Evolutionary conservation across 1,140 invertebrate genomes (phyloP), one percentile per base, ranked within the genome.

Genomic region (Polyergus mexicanus): DNA sequence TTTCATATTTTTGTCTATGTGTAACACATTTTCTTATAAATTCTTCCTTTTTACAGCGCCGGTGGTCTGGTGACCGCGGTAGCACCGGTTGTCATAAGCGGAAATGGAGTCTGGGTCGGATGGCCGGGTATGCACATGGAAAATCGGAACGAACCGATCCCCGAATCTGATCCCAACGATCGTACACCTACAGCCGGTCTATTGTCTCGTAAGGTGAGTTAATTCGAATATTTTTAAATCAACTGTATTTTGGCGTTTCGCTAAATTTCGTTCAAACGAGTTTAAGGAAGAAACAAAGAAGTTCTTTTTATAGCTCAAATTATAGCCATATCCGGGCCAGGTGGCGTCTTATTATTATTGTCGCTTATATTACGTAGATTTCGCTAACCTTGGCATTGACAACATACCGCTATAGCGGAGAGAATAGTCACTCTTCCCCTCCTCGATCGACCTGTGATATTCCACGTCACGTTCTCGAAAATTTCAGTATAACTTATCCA

Each of bases 61-160:
- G 98, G 98, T 78, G 98, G 98, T 84, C 95, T 98, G 76, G 98
- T 98, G 16, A 99, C 98, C 5, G 98, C 98, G 4, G 98, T 99
- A 19, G 98, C 98, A 58, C 98, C 98, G 0, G 98, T 98, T 8
- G 98, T 98, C 1, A 97, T 98, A 80, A 96, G 97, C 88, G 97
- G 97, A 83, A 96, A 96, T 91, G 98, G 98, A 35, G 96, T 98
- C 28, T 98, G 98, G 98, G 97, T 98, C 68, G 98, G 98, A 86
- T 98, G 98, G 98, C 97, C 98, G 0, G 98, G 98, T 4, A 97
- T 98, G 80, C 97, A 98, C 92, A 95, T 97, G 85, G 96, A 97
- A 65, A 96, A 98, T 92, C 96, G 96, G 1, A 95, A 97, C 87
- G 97, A 97, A 85, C 95, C 95, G 47, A 98, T 98, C 91, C 98